A percentile compares a stretch with the other conserved stretches of the same genome.
Conservation (phyloP, 2,113 vertebrate genomes). For the Entomyzon cyanotis region DNA sequence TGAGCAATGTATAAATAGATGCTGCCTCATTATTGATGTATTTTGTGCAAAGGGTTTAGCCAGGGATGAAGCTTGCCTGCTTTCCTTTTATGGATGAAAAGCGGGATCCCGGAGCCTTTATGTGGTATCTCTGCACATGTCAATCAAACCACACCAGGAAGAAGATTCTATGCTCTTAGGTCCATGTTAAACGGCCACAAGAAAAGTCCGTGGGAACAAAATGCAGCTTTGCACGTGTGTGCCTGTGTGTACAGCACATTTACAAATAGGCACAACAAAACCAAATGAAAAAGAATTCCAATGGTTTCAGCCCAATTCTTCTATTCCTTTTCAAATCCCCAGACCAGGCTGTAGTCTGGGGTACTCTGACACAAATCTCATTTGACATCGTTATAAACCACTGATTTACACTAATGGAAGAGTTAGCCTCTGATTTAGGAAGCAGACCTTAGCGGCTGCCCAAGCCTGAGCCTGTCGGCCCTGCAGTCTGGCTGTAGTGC, state of each 20-base stretch:
- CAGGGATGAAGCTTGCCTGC: neutral
- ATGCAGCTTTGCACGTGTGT: neutral
- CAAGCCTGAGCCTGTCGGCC: neutral
- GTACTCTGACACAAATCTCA: neutral
- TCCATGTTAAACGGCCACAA: neutral
- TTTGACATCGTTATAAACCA: neutral
- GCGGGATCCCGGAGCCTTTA: neutral
- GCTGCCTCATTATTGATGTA: constrained; percentile 25
- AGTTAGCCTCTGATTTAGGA: neutral
- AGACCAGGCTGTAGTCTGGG: neutral
- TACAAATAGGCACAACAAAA: neutral
- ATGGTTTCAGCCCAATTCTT: neutral
- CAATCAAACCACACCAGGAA: neutral
- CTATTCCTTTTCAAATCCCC: neutral
- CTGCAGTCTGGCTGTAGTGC: neutral
- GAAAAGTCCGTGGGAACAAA: neutral
- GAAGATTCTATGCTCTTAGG: neutral
- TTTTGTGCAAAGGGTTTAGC: constrained; percentile 15
- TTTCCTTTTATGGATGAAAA: constrained; percentile 43
- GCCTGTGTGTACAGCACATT: neutral
- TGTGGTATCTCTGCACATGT: neutral
- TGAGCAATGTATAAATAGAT: constrained; percentile 33
- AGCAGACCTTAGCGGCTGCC: neutral
- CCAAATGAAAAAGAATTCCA: neutral
- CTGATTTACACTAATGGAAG: neutral